Evolutionary conservation across 2,113 vertebrate genomes (phyloP).

Genomic region (Neoarius graeffei): DNA sequence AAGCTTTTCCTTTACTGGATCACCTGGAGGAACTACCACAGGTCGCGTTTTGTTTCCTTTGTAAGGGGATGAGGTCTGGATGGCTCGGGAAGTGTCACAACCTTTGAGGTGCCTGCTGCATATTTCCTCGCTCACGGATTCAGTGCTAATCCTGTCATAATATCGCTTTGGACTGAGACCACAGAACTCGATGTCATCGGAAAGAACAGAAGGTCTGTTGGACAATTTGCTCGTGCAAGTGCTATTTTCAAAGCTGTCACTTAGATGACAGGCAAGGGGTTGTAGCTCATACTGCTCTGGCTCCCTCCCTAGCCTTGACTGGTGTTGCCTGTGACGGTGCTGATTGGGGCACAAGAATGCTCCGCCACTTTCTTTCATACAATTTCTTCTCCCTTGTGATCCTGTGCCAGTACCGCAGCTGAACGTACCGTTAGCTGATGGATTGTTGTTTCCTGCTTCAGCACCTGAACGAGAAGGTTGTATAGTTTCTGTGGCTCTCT

Average conservation of each 20-base stretch:
- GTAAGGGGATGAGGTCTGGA: slow-evolving; percentile 96
- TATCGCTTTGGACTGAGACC: slow-evolving; percentile 70
- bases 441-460: slow-evolving; percentile 57
- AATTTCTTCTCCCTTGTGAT: slow-evolving; percentile 72
- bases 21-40: slow-evolving; percentile 38
- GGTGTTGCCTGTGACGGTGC: slow-evolving; percentile 64
- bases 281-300: slow-evolving; percentile 93
- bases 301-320: slow-evolving; percentile 64
- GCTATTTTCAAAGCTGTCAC: slow-evolving; percentile 97
- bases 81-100: slow-evolving; percentile 71
- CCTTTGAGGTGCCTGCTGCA: slow-evolving; percentile 59
- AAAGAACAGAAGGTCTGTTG: slow-evolving; percentile 91
- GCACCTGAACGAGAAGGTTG: slow-evolving; percentile 61
- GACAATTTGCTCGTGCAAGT: slow-evolving; percentile 97
- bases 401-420: slow-evolving; percentile 68
- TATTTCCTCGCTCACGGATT: slow-evolving; percentile 58
- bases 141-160: slow-evolving; percentile 49
- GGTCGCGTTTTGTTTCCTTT: slow-evolving; percentile 71
- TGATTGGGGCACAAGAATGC: slow-evolving; percentile 71
- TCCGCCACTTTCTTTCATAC: slow-evolving; percentile 72
- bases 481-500: slow-evolving; percentile 62
- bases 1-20: slow-evolving; percentile 57
- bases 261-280: slow-evolving; percentile 87
- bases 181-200: slow-evolving; percentile 88
- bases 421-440: slow-evolving; percentile 76